These are phyloP conservation scores for Oryctes rhinoceros DNA, from an alignment of 1,140 invertebrate genomes.

Conservation along the genomic window DNA sequence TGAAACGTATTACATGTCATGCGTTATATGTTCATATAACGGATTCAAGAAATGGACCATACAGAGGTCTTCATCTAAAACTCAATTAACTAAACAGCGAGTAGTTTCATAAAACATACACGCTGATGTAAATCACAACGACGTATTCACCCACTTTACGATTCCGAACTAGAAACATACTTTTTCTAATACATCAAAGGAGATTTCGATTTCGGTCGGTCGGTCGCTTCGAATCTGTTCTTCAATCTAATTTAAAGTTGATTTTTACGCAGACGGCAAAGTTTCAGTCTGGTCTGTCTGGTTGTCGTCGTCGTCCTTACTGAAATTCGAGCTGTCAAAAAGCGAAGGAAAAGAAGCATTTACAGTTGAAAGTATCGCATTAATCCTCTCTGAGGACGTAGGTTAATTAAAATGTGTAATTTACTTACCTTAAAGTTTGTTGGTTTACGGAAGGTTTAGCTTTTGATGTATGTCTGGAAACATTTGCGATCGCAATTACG, in stretches of 20 bases:
- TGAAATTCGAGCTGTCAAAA: neutral
- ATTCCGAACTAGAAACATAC: neutral
- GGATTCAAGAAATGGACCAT: too few relatives aligned
- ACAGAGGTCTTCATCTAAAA: too few relatives aligned
- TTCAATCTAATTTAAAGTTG: conserved; percentile 10
- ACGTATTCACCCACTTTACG: neutral
- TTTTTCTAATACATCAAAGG: neutral
- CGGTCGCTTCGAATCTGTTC: neutral
- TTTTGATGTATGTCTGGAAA: neutral
- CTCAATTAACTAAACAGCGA: too few relatives aligned
- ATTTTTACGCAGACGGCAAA: neutral
- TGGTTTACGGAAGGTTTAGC: conserved; percentile 6
- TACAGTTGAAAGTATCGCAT: conserved; percentile 5
- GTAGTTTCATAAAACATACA: too few relatives aligned
- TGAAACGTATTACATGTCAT: too few relatives aligned
- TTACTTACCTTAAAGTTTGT: conserved; percentile 10
- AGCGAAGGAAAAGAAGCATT: conserved; percentile 2
- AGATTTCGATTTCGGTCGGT: neutral
- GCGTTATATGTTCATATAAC: too few relatives aligned
- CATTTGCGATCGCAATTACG: neutral
- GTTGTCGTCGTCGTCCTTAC: neutral
- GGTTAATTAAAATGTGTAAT: conserved; percentile 22
- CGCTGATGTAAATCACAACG: neutral
- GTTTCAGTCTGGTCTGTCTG: neutral
- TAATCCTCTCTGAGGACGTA: neutral